Base-by-base conservation (phyloP, 2,888 invertebrate genomes). In the Acronicta alni region DNA sequence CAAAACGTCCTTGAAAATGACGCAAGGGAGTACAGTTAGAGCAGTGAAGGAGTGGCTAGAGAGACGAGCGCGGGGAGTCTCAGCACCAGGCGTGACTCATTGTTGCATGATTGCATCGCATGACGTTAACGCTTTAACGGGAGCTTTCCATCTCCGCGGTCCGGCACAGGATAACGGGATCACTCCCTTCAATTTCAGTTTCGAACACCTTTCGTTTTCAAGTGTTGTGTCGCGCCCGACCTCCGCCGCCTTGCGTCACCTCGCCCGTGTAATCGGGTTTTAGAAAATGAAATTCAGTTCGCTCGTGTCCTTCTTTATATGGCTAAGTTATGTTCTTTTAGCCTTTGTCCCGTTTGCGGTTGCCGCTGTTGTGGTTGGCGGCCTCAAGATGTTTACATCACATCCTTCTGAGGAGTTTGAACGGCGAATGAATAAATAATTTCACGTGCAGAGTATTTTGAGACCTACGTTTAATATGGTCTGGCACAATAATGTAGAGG, bases 281-380 rank as follows among this genome's bases (percentile, higher is more conserved):
- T 93, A 93, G 93, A 93, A 93, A 93, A 92, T 92, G 93, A 93
- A 93, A 93, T 91, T 92, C 90, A 89, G 90, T 83, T 74, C 86
- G 84, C 79, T 86, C 86, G 81, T 81, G 89, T 88, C 88, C 89
- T 88, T 87, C 90, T 90, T 89, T 91, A 90, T 90, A 89, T 88
- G 90, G 90, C 62, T 65, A 81, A 82, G 83, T 88, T 89, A 88
- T 89, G 86, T 83, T 87, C 82, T 86, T 87, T 86, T 83, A 77
- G 77, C 72, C 76, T 80, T 75, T 72, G 79, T 73, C 75, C 77
- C 75, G 67, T 76, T 82, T 79, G 79, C 57, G 80, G 81, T 80
- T 72, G 76, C 79, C 46, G 48, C 47, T 66, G 57, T 49, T 51
- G 54, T 58, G 47, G 43, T 44, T n/a, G 54, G 3, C 20, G 39